These are phyloP conservation scores for Epizoanthus ramosus DNA, from an alignment of 92 coral and sea anemone genomes.

Conservation along the genomic window DNA sequence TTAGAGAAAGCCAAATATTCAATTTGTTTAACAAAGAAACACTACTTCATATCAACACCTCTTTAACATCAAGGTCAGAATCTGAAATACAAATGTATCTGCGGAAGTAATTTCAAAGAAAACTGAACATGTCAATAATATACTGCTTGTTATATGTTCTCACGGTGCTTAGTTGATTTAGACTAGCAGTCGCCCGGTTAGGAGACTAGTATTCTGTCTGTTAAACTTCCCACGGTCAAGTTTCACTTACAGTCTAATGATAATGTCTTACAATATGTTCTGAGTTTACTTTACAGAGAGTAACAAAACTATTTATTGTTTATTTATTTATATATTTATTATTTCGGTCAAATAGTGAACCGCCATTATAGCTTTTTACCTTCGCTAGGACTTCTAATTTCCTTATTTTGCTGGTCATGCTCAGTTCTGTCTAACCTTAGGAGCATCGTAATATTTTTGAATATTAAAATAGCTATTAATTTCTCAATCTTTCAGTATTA, in stretches of 20 bases:
- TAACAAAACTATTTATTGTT: neutral
- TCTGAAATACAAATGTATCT: neutral
- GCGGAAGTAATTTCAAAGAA: constrained; percentile 36
- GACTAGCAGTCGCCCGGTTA: constrained; percentile 29
- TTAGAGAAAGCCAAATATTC: neutral
- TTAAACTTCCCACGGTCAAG: constrained; percentile 40
- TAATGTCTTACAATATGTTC: neutral
- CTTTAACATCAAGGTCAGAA: neutral
- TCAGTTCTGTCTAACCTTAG: too few relatives aligned
- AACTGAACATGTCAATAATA: constrained; percentile 11
- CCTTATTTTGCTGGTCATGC: too few relatives aligned
- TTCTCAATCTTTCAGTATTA: too few relatives aligned
- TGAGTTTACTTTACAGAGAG: neutral
- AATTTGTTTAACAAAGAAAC: neutral
- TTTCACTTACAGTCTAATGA: neutral
- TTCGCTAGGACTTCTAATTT: too few relatives aligned
- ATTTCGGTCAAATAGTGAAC: neutral
- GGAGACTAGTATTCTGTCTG: constrained; percentile 30
- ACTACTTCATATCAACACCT: neutral
- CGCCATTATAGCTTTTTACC: neutral
- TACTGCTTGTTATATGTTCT: constrained; percentile 8
- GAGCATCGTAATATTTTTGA: too few relatives aligned
- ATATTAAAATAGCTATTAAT: too few relatives aligned
- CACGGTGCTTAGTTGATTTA: constrained; percentile 42
- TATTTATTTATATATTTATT: neutral